Conservation (phyloP, 2,113 vertebrate species). For the Hippotragus niger region DNA sequence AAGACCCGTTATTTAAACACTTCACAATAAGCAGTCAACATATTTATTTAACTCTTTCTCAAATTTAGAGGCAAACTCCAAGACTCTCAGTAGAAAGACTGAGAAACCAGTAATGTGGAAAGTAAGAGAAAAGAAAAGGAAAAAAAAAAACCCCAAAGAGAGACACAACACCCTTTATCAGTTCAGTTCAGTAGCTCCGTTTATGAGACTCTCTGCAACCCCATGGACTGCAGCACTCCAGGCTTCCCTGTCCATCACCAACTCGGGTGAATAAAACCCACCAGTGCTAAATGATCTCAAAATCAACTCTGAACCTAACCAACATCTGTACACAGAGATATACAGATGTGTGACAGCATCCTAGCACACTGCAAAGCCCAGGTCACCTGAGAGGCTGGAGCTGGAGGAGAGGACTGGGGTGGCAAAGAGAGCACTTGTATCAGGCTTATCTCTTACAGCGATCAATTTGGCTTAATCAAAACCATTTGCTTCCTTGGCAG, state of each 20-base stretch:
- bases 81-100: background rate
- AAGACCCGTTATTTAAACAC: background rate
- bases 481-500: background rate
- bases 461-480: background rate
- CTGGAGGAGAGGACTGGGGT: background rate
- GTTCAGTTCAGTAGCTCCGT: background rate
- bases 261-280: background rate
- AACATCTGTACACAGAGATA: background rate
- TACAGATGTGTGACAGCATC: background rate
- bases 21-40: background rate
- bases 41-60: background rate
- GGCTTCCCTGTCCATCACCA: background rate
- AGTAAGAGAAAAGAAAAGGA: background rate
- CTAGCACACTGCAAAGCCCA: background rate
- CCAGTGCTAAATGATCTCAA: background rate
- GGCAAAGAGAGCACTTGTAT: background rate
- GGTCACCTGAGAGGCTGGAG: background rate
- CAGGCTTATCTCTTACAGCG: background rate
- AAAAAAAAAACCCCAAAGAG: background rate
- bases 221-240: background rate
- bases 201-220: background rate
- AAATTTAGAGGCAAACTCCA: constrained; percentile 6
- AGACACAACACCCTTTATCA: background rate
- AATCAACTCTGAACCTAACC: background rate
- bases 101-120: background rate